Base-by-base conservation (phyloP, 2,113 vertebrate genomes). In the Nesoenas mayeri region DNA sequence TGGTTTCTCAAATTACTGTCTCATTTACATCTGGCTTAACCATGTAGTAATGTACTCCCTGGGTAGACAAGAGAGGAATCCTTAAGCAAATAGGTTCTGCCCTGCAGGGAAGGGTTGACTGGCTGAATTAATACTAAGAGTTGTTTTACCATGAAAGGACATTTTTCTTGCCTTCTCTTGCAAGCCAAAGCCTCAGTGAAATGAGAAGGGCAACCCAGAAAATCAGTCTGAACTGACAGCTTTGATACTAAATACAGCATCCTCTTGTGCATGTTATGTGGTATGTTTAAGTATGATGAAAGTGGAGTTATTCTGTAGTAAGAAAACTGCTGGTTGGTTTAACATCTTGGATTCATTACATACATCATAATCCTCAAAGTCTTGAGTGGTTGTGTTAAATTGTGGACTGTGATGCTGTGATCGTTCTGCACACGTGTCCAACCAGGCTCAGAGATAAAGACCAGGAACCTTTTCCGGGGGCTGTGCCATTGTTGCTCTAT, bases 101-200 rank as follows among this genome's bases (percentile, higher is more conserved):
- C 36, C 88, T 93, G 56, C 66, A 79, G 71, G 72, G 48, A 71
- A 66, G 51, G 74, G 34, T 71, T 38, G 47, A 11, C 66, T 82
- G 73, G 51, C 51, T 53, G 38, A 74, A 60, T 91, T 65, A 21
- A 61, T 78, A 0, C 0, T 2, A 36, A 56, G 53, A 12, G 9
- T 29, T 50, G 17, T 44, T 93, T 81, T 84, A 84, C 69, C 40
- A 58, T 93, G 83, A 88, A 94, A 96, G 91, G 73, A 44, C 50
- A 84, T 22, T 32, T 81, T 81, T 19, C 83, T 90, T 75, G 42
- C 29, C 40, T 58, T 79, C 50, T 89, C 38, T 82, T 73, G 61
- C 29, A 79, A 88, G 67, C 56, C n/a, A 78, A 61, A 88, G 42
- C 19, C 58, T 79, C 18, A 4, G 48, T 48, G 72, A 65, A 74